Conservation (phyloP, 2,888 invertebrate species). For the Leptinotarsa peninsularis region DNA sequence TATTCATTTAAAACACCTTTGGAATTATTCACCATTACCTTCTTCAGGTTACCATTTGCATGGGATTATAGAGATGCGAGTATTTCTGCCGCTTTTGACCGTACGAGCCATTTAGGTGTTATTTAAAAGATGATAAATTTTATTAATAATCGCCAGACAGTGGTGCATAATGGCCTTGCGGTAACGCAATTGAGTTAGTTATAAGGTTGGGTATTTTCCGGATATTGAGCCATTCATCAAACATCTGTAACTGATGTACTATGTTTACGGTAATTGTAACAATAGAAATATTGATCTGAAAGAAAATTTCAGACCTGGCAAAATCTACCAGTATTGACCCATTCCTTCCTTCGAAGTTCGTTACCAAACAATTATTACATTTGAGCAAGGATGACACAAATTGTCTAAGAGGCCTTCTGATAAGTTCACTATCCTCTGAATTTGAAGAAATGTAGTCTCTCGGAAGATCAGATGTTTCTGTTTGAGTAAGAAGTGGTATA, state of each 20-base stretch:
- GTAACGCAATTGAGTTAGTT: slow-evolving; percentile 6
- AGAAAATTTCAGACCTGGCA: too few species aligned
- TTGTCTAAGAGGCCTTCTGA: too few species aligned
- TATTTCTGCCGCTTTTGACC: slow-evolving; percentile 32
- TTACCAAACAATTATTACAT: too few species aligned
- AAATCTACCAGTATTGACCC: too few species aligned
- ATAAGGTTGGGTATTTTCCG: background rate
- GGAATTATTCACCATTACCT: slow-evolving; percentile 43
- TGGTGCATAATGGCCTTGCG: slow-evolving; percentile 34
- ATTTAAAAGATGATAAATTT: slow-evolving; percentile 42
- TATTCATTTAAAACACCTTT: slow-evolving; percentile 42
- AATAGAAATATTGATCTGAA: too few species aligned
- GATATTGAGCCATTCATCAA: slow-evolving; percentile 5
- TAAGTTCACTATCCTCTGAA: too few species aligned
- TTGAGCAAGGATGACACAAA: too few species aligned
- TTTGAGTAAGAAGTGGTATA: too few species aligned
- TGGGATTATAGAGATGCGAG: slow-evolving; percentile 44
- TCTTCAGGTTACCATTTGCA: slow-evolving; percentile 42
- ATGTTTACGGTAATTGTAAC: background rate
- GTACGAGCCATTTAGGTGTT: slow-evolving; percentile 39
- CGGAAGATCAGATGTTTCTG: too few species aligned
- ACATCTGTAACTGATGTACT: background rate
- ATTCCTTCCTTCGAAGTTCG: too few species aligned
- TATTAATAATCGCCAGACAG: slow-evolving; percentile 35
- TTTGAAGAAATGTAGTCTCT: too few species aligned